Evolutionary conservation across 92 coral and sea anemone species (phyloP), one percentile per base, ranked within the genome.

Genomic region (Micromussa lordhowensis): DNA sequence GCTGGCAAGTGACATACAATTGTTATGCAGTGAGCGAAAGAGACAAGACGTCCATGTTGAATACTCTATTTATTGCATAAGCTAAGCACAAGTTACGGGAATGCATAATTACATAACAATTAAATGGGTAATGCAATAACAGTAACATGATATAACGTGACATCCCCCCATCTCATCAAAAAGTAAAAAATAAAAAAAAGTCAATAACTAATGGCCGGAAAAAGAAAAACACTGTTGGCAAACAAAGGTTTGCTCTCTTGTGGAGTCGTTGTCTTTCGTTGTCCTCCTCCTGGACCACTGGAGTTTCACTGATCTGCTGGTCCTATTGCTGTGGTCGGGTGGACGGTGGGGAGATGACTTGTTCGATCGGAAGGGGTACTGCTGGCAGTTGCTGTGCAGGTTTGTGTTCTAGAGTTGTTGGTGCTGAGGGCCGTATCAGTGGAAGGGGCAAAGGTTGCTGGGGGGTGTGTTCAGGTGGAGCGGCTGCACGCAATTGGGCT

Each of bases 401-500:
- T 55, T 32, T 32, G 36, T 1, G 6, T 80, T 55, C 80, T 29
- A 78, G 70, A 22, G 86, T 22, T 38, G 79, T 78, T 63, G 79
- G 34, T 68, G 21, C 79, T 40, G 82, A 86, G 69, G 82, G 78
- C 78, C 57, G 79, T 29, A 51, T 68, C 44, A 73, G 78, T 59
- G 83, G 83, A 26, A 31, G 88, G 11, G 71, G 79, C 13, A 48
- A 81, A 32, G 83, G 54, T 57, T 36, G 61, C 73, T n/a, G 51
- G 44, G 83, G 73, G 36, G 63, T 35, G 59, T 29, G n/a, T 79
- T 68, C 55, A 0, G 88, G 72, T 64, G 92, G 61, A 15, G 84
- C 31, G 58, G 88, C 83, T 75, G 85, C 80, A 63, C 92, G 68
- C 26, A 84, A 75, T 76, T 83, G 85, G 21, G 84, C 80, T 68